Evolutionary conservation across 2,113 vertebrate species (phyloP), one percentile per base, ranked within the genome.

Genomic region (Neolamprologus toae): DNA sequence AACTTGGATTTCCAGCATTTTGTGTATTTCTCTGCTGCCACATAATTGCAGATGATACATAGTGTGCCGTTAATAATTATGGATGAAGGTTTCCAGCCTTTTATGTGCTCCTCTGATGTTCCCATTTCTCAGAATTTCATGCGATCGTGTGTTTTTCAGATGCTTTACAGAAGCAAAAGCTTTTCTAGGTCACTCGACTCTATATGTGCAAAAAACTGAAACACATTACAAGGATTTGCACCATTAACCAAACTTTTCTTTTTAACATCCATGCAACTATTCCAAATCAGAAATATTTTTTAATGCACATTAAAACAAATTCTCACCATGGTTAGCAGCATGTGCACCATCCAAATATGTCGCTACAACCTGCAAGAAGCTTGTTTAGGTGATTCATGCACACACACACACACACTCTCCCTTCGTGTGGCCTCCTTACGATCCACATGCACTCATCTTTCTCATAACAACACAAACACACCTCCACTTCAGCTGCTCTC

Each of bases 401-500:
- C 42, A 28, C 71, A 26, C 21, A 42, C 37, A 23, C 14, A 73
- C 12, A 23, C n/a, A 42, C 33, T 11, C 9, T 33, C 42, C 68
- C 68, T 47, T 16, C 42, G 7, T 47, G 40, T 17, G 14, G 40
- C n/a, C 9, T 8, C n/a, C 7, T 68, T 42, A 88, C 21, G 8
- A 33, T 78, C 35, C 47, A 68, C 35, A 28, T 47, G 11, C 47
- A 31, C 84, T 49, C 37, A 47, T 79, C 35, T 73, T 45, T 28
- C 12, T 57, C 49, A 11, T 47, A 80, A 85, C 42, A 81, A 63
- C 51, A 84, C 84, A 82, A 40, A 53, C 55, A 40, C 57, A 71
- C 40, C 37, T 55, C 49, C 51, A 63, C 63, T 81, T 63, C 73
- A 82, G 23, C 68, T 33, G 19, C 71, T 47, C 59, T 88, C 86